A percentile compares a stretch with the other conserved stretches of the same genome.
Evolutionary conservation across 2,888 invertebrate genomes (phyloP).

Genomic region (Globia sparganii): DNA sequence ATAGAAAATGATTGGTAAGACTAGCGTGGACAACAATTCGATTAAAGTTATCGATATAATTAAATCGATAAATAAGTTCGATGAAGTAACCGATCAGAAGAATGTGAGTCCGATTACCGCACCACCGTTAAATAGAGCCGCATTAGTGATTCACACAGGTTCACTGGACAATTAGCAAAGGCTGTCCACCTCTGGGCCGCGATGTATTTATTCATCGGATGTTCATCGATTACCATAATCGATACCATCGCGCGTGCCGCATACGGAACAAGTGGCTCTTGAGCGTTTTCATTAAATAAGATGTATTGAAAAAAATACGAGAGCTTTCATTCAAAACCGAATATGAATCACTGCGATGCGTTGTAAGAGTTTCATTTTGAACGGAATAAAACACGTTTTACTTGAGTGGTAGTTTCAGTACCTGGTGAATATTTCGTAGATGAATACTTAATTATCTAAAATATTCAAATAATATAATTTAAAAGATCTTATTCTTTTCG

Average conservation of each 20-base stretch:
- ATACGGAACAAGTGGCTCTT: slow-evolving; percentile 83
- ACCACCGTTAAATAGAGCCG: slow-evolving; percentile 82
- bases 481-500: neutral
- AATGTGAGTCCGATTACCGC: slow-evolving; percentile 74
- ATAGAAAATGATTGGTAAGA: slow-evolving; percentile 10
- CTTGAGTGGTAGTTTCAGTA: neutral
- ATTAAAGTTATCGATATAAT: slow-evolving; percentile 62
- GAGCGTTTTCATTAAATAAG: slow-evolving; percentile 80
- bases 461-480: neutral
- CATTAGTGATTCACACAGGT: slow-evolving; percentile 88
- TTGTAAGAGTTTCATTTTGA: slow-evolving; percentile 25
- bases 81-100: slow-evolving; percentile 70
- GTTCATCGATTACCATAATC: slow-evolving; percentile 90
- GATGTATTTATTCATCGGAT: slow-evolving; percentile 90
- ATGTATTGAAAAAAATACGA: slow-evolving; percentile 74
- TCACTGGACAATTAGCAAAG: slow-evolving; percentile 90
- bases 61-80: slow-evolving; percentile 51
- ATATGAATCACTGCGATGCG: slow-evolving; percentile 44
- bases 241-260: slow-evolving; percentile 88
- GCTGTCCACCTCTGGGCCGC: slow-evolving; percentile 89
- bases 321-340: slow-evolving; percentile 65
- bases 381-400: neutral
- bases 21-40: slow-evolving; percentile 10
- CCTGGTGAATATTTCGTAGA: neutral
- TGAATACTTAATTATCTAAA: neutral